phyloP scores from a whole-genome alignment of 2,113 vertebrate genomes.

The Martes martes region DNA sequence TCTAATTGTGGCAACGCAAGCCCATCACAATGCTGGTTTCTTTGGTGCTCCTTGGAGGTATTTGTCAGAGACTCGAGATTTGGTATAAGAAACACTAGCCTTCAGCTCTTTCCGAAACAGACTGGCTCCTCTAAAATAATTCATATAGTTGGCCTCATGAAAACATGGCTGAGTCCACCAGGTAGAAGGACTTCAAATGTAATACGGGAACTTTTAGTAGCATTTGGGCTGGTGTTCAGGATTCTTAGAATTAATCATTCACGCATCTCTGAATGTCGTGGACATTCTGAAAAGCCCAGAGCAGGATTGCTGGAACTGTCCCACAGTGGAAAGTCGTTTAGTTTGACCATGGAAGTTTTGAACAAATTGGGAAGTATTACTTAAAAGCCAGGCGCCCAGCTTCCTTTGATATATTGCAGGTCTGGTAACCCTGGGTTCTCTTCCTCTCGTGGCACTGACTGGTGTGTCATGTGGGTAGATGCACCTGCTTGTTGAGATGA shows the following conservation, averaged over 20 bases:
- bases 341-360: neutral
- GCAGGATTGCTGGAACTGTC: neutral
- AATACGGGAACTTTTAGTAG: neutral
- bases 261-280: neutral
- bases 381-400: neutral
- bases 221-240: neutral
- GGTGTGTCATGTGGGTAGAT: neutral
- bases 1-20: constrained; percentile 64
- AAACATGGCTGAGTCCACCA: neutral
- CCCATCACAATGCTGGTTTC: constrained; percentile 60
- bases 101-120: neutral
- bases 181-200: neutral
- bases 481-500: neutral
- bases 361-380: neutral
- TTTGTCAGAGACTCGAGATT: constrained; percentile 74
- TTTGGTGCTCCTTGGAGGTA: constrained; percentile 66
- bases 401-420: neutral
- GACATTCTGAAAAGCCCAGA: neutral
- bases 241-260: neutral
- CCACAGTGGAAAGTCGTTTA: neutral
- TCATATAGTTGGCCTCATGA: neutral
- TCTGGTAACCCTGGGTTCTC: neutral
- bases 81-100: neutral
- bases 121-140: neutral
- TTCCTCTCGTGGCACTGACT: neutral